Evolutionary conservation across 2,797 vertebrate species (phyloP).

Genomic region (Phoxinus dragarum): DNA sequence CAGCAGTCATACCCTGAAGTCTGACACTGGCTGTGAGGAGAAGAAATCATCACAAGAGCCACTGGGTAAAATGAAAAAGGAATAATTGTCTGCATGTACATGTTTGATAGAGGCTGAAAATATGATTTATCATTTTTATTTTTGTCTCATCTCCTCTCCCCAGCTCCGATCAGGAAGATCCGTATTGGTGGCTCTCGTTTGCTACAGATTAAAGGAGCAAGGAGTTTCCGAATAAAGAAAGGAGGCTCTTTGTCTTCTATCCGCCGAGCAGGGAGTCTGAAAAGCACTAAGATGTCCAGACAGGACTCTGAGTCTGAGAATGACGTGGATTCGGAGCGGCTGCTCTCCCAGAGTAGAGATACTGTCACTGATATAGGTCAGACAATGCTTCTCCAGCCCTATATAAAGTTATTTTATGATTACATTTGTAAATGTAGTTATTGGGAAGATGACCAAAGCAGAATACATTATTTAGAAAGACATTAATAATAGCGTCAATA

Average conservation of each 20-base stretch:
- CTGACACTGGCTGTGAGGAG: constrained; percentile 92
- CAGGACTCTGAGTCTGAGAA: constrained; percentile 99
- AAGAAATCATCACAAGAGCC: constrained; percentile 86
- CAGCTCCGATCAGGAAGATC: constrained; percentile 92
- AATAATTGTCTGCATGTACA: not conserved
- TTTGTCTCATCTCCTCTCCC: not conserved
- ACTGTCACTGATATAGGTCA: constrained; percentile 96
- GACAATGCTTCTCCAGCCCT: not conserved
- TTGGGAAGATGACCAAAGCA: not conserved
- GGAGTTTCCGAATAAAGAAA: constrained; percentile 98
- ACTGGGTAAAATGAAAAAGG: constrained; percentile 69
- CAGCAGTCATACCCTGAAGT: constrained; percentile 98
- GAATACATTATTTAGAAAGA: not conserved
- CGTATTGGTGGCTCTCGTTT: constrained; percentile 96
- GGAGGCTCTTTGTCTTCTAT: constrained; percentile 97
- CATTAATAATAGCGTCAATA: not conserved
- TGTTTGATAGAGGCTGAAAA: not conserved
- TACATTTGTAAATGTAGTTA: not conserved
- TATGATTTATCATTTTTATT: not conserved
- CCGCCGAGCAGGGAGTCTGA: constrained; percentile 95
- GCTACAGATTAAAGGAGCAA: constrained; percentile 98
- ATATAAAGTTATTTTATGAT: not conserved
- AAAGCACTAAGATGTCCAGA: constrained; percentile 97
- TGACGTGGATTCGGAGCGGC: constrained; percentile 84
- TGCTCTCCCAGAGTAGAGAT: constrained; percentile 98